Evolutionary conservation across 2,797 vertebrate species (phyloP).

Genomic region (Emydoidea blandingii): DNA sequence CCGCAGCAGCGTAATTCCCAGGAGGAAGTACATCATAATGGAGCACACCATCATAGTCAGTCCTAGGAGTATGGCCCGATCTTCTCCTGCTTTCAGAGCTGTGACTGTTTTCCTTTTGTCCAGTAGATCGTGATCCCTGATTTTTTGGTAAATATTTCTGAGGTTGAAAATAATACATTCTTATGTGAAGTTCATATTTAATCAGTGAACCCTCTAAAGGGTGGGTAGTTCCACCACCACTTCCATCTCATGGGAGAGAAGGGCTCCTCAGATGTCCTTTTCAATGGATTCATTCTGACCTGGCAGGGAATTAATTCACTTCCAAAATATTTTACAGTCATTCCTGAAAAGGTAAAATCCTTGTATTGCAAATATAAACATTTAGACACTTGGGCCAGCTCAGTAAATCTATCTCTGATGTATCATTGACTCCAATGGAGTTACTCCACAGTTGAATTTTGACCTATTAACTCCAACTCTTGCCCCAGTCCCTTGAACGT

Average conservation of each 20-base stretch:
- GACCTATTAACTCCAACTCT: background rate
- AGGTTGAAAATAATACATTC: slow-evolving; percentile 81
- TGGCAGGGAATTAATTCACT: slow-evolving; percentile 50
- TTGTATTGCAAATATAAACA: slow-evolving; percentile 12
- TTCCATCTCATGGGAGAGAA: slow-evolving; percentile 17
- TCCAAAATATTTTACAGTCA: slow-evolving; percentile 58
- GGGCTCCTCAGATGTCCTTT: slow-evolving; percentile 53
- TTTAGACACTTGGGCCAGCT: slow-evolving; percentile 39
- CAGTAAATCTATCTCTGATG: slow-evolving; percentile 31
- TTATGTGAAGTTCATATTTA: slow-evolving; percentile 70
- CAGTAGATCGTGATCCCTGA: slow-evolving; percentile 91
- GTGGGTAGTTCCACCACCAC: slow-evolving; percentile 42
- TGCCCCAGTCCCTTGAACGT: background rate
- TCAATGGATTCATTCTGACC: slow-evolving; percentile 53
- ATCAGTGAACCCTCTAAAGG: slow-evolving; percentile 28
- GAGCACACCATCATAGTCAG: slow-evolving; percentile 94
- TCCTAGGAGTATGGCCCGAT: slow-evolving; percentile 93
- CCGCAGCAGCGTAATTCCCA: slow-evolving; percentile 93
- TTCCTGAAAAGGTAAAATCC: slow-evolving; percentile 50
- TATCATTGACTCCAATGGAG: background rate
- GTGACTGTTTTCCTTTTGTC: slow-evolving; percentile 97
- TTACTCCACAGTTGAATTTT: background rate
- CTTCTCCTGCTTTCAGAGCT: slow-evolving; percentile 93
- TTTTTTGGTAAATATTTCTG: slow-evolving; percentile 96
- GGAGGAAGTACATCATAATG: slow-evolving; percentile 95